Evolutionary conservation across 1,140 invertebrate species (phyloP).

Genomic region (Monomorium pharaonis): DNA sequence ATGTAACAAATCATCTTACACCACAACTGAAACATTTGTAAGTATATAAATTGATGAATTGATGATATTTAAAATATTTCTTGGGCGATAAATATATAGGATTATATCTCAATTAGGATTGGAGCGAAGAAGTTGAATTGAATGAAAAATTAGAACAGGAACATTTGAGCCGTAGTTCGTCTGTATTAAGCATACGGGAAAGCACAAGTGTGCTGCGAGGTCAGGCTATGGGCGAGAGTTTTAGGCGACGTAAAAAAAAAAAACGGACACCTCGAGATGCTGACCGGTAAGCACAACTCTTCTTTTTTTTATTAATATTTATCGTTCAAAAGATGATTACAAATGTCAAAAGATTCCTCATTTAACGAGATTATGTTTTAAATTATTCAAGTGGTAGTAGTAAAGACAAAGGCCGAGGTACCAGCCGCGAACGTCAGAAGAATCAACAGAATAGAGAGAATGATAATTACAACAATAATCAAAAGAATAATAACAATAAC

Average conservation of each 20-base stretch:
- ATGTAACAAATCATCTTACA: conserved; percentile 71
- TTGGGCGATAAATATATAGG: background rate
- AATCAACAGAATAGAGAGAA: conserved; percentile 84
- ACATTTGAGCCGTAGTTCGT: conserved; percentile 86
- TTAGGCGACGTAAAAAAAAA: conserved; percentile 74
- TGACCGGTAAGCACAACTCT: conserved; percentile 73
- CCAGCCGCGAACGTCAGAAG: conserved; percentile 81
- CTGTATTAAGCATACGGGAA: conserved; percentile 85
- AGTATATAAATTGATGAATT: conserved; percentile 49
- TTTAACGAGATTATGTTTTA: conserved; percentile 44
- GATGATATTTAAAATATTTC: background rate
- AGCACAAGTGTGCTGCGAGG: conserved; percentile 76
- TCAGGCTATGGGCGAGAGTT: conserved; percentile 69
- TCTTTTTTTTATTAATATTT: background rate
- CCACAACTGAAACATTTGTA: conserved; percentile 76
- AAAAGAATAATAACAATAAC: conserved; percentile 76
- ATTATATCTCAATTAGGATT: conserved; percentile 80
- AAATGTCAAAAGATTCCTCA: background rate
- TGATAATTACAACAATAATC: conserved; percentile 81
- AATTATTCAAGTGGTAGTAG: conserved; percentile 75
- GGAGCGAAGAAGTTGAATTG: conserved; percentile 87
- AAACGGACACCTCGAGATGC: conserved; percentile 73
- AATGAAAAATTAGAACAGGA: conserved; percentile 84
- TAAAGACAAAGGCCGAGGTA: conserved; percentile 79
- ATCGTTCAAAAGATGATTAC: background rate